Conservation (phyloP, 2,113 vertebrate genomes). For the Rhynchomys soricoides region DNA sequence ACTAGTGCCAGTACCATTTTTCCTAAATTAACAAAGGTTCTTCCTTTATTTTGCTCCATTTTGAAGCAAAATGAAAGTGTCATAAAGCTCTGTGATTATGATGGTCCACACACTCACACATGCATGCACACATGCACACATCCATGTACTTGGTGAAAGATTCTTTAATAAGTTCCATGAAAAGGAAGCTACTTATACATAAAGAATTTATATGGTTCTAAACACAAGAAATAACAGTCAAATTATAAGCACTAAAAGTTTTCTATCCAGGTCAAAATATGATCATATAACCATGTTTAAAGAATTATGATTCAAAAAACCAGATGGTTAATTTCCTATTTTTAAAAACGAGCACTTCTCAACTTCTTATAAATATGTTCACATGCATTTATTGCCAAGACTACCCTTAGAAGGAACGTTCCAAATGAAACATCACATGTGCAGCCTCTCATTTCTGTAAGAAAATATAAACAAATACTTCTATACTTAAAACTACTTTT, state of each 20-base stretch:
- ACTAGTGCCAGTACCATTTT: not conserved
- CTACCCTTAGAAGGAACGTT: conserved; percentile 41
- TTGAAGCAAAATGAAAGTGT: not conserved
- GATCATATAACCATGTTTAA: conserved; percentile 21
- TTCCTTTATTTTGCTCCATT: not conserved
- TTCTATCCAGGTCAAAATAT: conserved; percentile 58
- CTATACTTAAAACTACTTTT: not conserved
- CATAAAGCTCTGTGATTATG: not conserved
- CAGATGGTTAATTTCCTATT: conserved; percentile 66
- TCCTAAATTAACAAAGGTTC: not conserved
- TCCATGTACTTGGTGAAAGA: not conserved
- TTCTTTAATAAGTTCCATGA: not conserved
- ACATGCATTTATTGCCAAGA: conserved; percentile 61
- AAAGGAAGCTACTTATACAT: not conserved
- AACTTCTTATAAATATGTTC: conserved; percentile 64
- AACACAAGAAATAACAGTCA: not conserved
- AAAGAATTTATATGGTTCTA: not conserved
- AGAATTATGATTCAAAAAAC: conserved; percentile 59
- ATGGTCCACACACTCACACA: not conserved
- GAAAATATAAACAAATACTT: conserved; percentile 36
- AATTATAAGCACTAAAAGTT: not conserved
- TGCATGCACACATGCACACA: not conserved
- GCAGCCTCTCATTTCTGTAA: not conserved
- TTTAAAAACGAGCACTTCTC: conserved; percentile 56
- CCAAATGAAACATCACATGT: not conserved